Evolutionary conservation across 2,888 invertebrate species (phyloP), one percentile per base, ranked within the genome.

Genomic region (Crepidodera aurea): DNA sequence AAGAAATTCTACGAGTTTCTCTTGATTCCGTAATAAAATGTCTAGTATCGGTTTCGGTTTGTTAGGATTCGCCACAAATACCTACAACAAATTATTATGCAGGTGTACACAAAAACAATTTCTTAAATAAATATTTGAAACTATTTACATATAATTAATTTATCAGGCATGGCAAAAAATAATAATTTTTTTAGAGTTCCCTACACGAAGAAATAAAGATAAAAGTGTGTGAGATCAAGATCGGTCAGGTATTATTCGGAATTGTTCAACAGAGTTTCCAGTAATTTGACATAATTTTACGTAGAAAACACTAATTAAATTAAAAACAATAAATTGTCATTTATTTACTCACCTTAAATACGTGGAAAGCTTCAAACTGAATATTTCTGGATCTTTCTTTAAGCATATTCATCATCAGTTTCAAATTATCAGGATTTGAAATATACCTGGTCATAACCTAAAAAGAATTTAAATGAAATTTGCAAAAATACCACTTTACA

Each of bases 321-420:
- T n/a, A n/a, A n/a, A n/a, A n/a, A n/a, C n/a, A n/a, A n/a, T n/a
- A n/a, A n/a, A n/a, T n/a, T n/a, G n/a, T n/a, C 16, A 1, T 6
- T 5, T 42, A n/a, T 8, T 44, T 12, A 51, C 19, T 54, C 8
- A 54, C 96, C 92, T 99, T 99, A 86, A 99, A 99, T 77, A 99
- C 99, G 82, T 99, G 99, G 88, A 99, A 99, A 84, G 99, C 99
- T 87, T 99, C 99, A 85, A 99, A 99, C 84, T 99, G 99, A 79
- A 99, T 99, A 86, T 98, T 99, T 77, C 98, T 91, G 75, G 98
- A 97, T 82, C 98, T 96, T 82, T 99, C 98, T 84, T 97, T 94
- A 79, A 99, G 86, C 97, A 99, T 96, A 83, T 98, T 99, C 99
- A 99, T 99, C 98, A 99, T 99, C 72, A 99, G 87, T 83, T 98